Base-by-base conservation (phyloP, 2,797 vertebrate genomes). In the Eulemur mongoz region DNA sequence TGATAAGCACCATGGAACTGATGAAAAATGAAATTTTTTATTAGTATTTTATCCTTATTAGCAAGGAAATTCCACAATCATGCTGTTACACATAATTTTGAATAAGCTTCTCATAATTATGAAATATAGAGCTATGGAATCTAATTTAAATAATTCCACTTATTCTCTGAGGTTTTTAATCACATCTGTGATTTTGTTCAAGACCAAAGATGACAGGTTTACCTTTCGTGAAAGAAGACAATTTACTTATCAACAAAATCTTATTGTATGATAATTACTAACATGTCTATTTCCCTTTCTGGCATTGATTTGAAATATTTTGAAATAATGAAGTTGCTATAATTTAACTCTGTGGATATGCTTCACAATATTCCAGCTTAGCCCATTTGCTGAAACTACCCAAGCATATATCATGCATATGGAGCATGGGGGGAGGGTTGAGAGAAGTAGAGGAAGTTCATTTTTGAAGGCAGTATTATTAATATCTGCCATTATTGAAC, bases 91-190 rank as follows among this genome's bases (percentile, higher is more conserved):
- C 84, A 89, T 72, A 93, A 96, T 97, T 97, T 96, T 96, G 48
- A 96, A 96, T 93, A 95, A 97, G 75, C 45, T 97, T 94, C 84
- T 94, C 61, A 84, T 93, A 96, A 96, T 96, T 98, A 94, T 96
- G 72, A 98, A 97, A 97, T 95, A 90, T 40, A 95, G 45, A 93
- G 48, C 90, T 91, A 89, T 92, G n/a, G 50, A 94, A 92, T 75
- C 54, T 93, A 97, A 97, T 95, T 97, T 93, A 97, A 98, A 94
- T 96, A 97, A 94, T 96, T 96, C 63, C 54, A 91, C 78, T 96
- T 96, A 76, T 95, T 98, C 89, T 92, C 76, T 97, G 80, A 93
- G 35, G 63, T 95, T 98, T 97, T 95, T 91, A 95, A 93, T 96
- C 76, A 92, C 76, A 92, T 93, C 50, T 95, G 52, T 93, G 76